Evolutionary conservation across 2,797 vertebrate genomes (phyloP).

Genomic region (Rhyacichthys aspro): DNA sequence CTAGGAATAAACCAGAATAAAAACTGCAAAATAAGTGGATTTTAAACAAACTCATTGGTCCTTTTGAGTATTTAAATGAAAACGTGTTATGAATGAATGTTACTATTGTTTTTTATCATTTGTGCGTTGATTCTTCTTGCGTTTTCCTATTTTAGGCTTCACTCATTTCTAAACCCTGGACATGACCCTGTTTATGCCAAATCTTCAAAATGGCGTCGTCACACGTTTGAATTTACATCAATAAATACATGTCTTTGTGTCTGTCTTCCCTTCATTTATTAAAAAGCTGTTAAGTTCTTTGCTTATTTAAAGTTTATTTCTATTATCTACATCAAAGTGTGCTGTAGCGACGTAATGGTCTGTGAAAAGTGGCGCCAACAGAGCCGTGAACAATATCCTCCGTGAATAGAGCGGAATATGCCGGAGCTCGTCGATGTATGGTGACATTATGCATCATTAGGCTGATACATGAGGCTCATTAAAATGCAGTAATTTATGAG

Average conservation of each 20-base stretch:
- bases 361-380: slow-evolving; percentile 29
- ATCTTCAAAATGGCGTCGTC: too few species aligned
- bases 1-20: too few species aligned
- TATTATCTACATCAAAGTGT: slow-evolving; percentile 7
- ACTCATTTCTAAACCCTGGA: too few species aligned
- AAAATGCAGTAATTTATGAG: slow-evolving; percentile 19
- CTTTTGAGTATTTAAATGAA: too few species aligned
- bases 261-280: slow-evolving; percentile 12
- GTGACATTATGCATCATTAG: slow-evolving; percentile 46
- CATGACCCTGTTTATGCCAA: too few species aligned
- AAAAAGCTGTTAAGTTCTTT: slow-evolving; percentile 1
- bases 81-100: too few species aligned
- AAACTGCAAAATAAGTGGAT: too few species aligned
- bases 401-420: slow-evolving; percentile 34
- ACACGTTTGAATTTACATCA: too few species aligned
- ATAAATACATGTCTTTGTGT: not conserved
- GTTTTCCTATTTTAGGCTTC: too few species aligned
- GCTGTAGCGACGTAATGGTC: slow-evolving; percentile 45
- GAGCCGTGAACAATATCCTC: slow-evolving; percentile 43
- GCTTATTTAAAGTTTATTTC: slow-evolving; percentile 29
- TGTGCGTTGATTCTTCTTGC: too few species aligned
- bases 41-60: too few species aligned
- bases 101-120: too few species aligned
- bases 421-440: slow-evolving; percentile 38
- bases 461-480: slow-evolving; percentile 48